Evolutionary conservation across 2,888 invertebrate species (phyloP), one percentile per base, ranked within the genome.

Genomic region (Stenodera caucasica): DNA sequence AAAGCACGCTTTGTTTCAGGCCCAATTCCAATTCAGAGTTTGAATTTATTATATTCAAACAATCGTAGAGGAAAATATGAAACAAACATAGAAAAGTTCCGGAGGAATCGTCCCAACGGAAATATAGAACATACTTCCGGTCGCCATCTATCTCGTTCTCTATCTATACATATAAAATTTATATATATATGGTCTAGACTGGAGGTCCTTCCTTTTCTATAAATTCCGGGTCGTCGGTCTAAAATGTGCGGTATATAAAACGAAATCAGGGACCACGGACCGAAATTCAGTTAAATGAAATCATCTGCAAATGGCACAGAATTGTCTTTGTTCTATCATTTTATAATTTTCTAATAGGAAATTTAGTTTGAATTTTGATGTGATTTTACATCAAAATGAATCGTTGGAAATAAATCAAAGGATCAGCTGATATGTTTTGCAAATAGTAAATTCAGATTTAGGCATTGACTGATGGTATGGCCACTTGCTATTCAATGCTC

Each of bases 391-490:
- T 15, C 15, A 7, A 18, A 52, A 35, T 33, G 53, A 35, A 21
- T 51, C 49, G 49, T 40, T 45, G 52, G 50, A 53, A 56, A 62
- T 62, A 58, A 62, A 62, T 62, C 62, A 58, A 6, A 23, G 62
- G 58, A 58, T 61, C 58, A 58, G 61, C 58, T 61, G 61, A 61
- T 61, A 51, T 55, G 55, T 58, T 61, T 32, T 54, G 61, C 55
- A 62, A 62, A 62, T 58, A 56, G 62, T 59, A 61, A 64, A 61
- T 64, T 58, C 54, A 60, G 57, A 55, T 56, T 53, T 60, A 55
- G 65, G 66, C 63, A 67, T 66, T 69, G 68, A 70, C 68, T 67
- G 68, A 70, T 70, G 67, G 65, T 64, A 65, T 62, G 59, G 54
- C 59, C 64, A 66, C 66, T 67, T 67, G 63, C 64, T 69, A 69